Base-by-base conservation (phyloP, 2,888 invertebrate genomes). In the Phaonia tiefii region DNA sequence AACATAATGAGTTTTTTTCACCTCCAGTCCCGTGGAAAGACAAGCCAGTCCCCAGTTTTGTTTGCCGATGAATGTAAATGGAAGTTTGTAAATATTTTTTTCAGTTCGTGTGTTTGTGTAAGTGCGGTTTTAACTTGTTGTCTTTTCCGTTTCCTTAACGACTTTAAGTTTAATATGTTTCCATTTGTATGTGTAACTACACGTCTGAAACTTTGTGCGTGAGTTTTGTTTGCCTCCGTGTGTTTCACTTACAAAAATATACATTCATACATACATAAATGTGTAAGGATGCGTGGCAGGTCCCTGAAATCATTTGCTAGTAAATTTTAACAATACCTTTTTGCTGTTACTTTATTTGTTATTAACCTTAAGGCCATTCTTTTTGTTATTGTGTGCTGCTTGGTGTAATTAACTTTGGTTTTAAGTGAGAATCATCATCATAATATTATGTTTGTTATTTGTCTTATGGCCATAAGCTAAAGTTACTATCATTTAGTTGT, bases 361-460 rank as follows among this genome's bases (percentile, higher is more conserved):
- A 49, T 76, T 51, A 42, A 60, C 71, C 54, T 66, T 63, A 15
- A 54, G 67, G 78, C 71, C 67, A 77, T 72, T 75, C 56, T 3
- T 31, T 8, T 3, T 51, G 46, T 63, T n/a, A n/a, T n/a, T n/a
- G n/a, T n/a, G n/a, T n/a, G n/a, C n/a, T n/a, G n/a, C n/a, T n/a
- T n/a, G n/a, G n/a, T 60, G 75, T 81, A 81, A 81, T 78, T 78
- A 78, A 78, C 78, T 80, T 63, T 75, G 67, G 26, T 26, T 69
- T 63, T 73, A 70, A 65, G 76, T 42, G 42, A 63, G 63, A 78
- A 75, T 81, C 67, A 72, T 39, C 31, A 66, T 42, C 58, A 75
- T 63, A 69, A 67, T 70, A 42, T 69, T 67, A 63, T 65, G n/a
- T n/a, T n/a, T n/a, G n/a, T 42, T 65, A 5, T 44, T 69, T 67